phyloP scores from a whole-genome alignment of 2,797 vertebrate species.

The Menidia menidia region DNA sequence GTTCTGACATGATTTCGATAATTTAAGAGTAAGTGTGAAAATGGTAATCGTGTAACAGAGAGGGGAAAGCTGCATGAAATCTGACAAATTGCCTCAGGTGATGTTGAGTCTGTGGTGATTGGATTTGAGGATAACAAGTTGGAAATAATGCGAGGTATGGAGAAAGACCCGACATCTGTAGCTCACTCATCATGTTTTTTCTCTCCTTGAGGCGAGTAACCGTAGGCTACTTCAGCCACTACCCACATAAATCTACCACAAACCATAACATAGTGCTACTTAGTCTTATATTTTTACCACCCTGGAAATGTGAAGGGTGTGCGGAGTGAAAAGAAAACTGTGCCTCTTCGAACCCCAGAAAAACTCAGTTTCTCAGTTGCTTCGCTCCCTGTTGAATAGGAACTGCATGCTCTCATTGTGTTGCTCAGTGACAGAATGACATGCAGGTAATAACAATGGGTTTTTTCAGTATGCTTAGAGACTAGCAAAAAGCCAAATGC shows the following conservation, averaged over 20 bases:
- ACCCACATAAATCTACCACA: background rate
- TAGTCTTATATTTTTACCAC: background rate
- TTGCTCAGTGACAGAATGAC: constrained; percentile 14
- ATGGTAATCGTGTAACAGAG: background rate
- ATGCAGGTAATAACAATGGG: constrained; percentile 21
- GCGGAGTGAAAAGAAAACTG: too few species aligned
- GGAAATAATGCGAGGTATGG: background rate
- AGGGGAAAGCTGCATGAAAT: background rate
- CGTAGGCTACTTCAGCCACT: background rate
- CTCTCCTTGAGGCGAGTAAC: background rate
- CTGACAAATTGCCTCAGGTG: constrained; percentile 3
- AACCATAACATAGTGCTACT: background rate
- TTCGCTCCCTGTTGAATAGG: background rate
- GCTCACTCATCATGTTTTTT: background rate
- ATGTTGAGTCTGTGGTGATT: constrained; percentile 9
- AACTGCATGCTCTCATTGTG: constrained; percentile 14
- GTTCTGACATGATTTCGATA: background rate
- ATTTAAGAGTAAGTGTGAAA: background rate
- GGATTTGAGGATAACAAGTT: background rate
- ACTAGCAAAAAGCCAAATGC: constrained; percentile 38
- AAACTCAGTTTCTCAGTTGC: too few species aligned
- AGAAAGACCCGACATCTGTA: constrained; percentile 2
- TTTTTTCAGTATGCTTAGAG: constrained; percentile 24
- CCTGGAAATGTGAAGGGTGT: background rate
- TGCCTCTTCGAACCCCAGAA: too few species aligned